Evolutionary conservation across 2,797 vertebrate species (phyloP).

Genomic region (Scarus forsteni): DNA sequence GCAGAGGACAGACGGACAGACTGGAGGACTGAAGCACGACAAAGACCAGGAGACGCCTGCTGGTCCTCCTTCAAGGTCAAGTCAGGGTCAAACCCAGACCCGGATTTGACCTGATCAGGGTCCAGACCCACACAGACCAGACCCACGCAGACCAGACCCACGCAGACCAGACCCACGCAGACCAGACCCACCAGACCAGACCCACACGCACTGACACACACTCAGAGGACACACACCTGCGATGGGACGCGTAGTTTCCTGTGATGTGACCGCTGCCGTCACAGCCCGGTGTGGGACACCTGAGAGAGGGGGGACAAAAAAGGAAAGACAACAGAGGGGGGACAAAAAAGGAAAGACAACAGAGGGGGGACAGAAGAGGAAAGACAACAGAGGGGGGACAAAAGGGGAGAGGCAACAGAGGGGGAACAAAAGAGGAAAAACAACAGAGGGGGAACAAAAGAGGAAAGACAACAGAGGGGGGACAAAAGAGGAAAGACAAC

Average conservation of each 20-base stretch:
- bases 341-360: not conserved
- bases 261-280: constrained; percentile 99
- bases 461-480: too few relatives aligned
- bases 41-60: constrained; percentile 60
- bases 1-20: constrained; percentile 72
- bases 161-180: constrained; percentile 23
- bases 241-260: constrained; percentile 98
- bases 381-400: not conserved
- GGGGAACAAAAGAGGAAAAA: not conserved
- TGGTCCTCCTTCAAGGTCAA: constrained; percentile 55
- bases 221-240: constrained; percentile 85
- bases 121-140: constrained; percentile 23
- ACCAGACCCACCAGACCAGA: constrained; percentile 20
- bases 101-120: constrained; percentile 54
- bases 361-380: not conserved
- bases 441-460: too few relatives aligned
- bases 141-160: constrained; percentile 32
- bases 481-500: not conserved
- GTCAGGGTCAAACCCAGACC: constrained; percentile 62
- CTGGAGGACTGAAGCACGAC: constrained; percentile 74
- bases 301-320: constrained; percentile 36
- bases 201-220: not conserved
- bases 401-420: too few relatives aligned
- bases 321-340: not conserved
- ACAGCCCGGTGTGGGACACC: constrained; percentile 94